phyloP scores from a whole-genome alignment of 2,888 invertebrate species.

The Graphium colonna region DNA sequence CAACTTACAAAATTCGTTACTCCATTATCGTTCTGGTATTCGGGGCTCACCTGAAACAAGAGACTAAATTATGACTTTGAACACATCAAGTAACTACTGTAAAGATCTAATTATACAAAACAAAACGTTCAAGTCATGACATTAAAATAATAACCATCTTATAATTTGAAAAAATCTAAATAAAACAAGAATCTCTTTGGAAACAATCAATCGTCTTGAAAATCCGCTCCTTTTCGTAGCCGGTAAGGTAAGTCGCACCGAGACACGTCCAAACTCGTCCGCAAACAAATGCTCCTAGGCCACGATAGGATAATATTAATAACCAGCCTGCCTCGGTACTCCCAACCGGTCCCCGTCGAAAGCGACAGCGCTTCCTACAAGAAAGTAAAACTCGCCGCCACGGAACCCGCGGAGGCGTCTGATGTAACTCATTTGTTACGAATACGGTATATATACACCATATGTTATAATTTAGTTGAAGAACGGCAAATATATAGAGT shows the following conservation, averaged over 20 bases:
- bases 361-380: conserved; percentile 77
- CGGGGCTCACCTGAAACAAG: conserved; percentile 62
- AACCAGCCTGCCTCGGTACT: conserved; percentile 43
- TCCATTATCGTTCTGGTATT: conserved; percentile 46
- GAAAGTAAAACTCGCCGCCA: conserved; percentile 70
- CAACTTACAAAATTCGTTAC: conserved; percentile 35
- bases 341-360: conserved; percentile 73
- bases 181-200: too few relatives aligned
- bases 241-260: background rate
- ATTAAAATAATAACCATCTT: too few relatives aligned
- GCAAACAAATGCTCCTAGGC: conserved; percentile 31
- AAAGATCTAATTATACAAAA: too few relatives aligned
- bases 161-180: too few relatives aligned
- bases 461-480: too few relatives aligned
- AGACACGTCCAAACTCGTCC: conserved; percentile 17
- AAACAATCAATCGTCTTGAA: too few relatives aligned
- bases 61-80: conserved; percentile 24
- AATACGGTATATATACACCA: conserved; percentile 15
- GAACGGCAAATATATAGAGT: too few relatives aligned
- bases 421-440: conserved; percentile 36
- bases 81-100: too few relatives aligned
- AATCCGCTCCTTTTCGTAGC: too few relatives aligned
- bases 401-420: conserved; percentile 48
- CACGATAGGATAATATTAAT: conserved; percentile 36
- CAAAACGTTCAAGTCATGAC: too few relatives aligned